Conservation (phyloP, 2,113 vertebrate species). For the Nibea albiflora region DNA sequence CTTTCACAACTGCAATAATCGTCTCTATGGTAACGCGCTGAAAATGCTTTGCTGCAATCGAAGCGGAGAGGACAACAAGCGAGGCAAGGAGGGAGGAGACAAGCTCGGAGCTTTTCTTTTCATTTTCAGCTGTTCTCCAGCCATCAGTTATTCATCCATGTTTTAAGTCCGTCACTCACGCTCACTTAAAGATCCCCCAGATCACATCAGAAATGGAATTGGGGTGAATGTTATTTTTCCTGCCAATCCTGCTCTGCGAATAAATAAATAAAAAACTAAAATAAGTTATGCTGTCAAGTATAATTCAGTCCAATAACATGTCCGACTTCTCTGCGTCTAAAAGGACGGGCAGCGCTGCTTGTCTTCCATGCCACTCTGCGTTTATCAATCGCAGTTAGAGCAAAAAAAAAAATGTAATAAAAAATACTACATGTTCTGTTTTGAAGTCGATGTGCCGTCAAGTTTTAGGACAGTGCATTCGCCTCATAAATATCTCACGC, state of each 20-base stretch:
- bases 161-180: constrained; percentile 69
- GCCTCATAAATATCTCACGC: constrained; percentile 65
- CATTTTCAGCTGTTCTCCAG: constrained; percentile 68
- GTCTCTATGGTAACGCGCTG: constrained; percentile 65
- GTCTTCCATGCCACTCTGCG: constrained; percentile 18
- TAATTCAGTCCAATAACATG: constrained; percentile 41
- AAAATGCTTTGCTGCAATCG: constrained; percentile 60
- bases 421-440: constrained; percentile 6
- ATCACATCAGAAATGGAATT: constrained; percentile 69
- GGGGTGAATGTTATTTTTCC: constrained; percentile 49
- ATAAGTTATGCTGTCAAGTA: constrained; percentile 42
- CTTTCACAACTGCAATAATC: constrained; percentile 66
- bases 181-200: constrained; percentile 63
- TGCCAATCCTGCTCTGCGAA: constrained; percentile 37
- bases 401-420: background rate
- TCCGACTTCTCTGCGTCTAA: constrained; percentile 47
- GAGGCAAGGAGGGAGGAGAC: background rate
- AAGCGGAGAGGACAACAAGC: constrained; percentile 54
- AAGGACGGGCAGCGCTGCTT: constrained; percentile 19
- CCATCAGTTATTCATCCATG: constrained; percentile 65
- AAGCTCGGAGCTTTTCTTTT: constrained; percentile 53
- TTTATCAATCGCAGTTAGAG: constrained; percentile 52
- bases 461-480: constrained; percentile 53
- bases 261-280: background rate
- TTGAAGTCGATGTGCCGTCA: constrained; percentile 36